phyloP scores from a whole-genome alignment of 1,140 invertebrate genomes.

The Drosophila ironensis region DNA sequence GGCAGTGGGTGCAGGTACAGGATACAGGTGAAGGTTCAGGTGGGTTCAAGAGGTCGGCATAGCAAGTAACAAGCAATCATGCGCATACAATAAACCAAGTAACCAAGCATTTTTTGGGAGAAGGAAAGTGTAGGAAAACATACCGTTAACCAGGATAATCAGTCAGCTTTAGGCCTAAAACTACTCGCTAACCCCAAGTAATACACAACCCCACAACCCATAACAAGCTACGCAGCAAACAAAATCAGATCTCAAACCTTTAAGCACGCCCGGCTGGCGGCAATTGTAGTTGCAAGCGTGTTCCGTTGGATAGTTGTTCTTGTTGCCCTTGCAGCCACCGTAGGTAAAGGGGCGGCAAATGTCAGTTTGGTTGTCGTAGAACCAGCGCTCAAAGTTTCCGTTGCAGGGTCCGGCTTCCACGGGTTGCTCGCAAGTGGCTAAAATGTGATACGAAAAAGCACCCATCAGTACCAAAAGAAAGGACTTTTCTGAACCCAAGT shows the following conservation, averaged over 20 bases:
- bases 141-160: constrained; percentile 58
- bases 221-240: not conserved
- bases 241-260: constrained; percentile 84
- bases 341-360: constrained; percentile 91
- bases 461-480: too few species aligned
- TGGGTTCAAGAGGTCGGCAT: constrained; percentile 32
- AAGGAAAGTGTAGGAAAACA: constrained; percentile 45
- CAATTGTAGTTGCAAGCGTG: constrained; percentile 91
- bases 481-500: not conserved
- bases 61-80: constrained; percentile 63
- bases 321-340: constrained; percentile 95
- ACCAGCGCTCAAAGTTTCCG: constrained; percentile 92
- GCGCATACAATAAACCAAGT: constrained; percentile 58
- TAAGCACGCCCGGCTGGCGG: constrained; percentile 86
- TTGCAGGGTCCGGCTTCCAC: constrained; percentile 91
- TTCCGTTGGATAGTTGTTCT: constrained; percentile 93
- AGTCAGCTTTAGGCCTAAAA: constrained; percentile 15
- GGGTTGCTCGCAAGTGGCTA: constrained; percentile 91
- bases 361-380: constrained; percentile 88
- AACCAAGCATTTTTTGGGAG: constrained; percentile 30
- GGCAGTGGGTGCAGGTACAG: constrained; percentile 8
- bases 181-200: constrained; percentile 21
- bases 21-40: not conserved
- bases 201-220: constrained; percentile 5
- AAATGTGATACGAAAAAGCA: too few species aligned